These are phyloP conservation scores for Pristionchus entomophagus DNA, from an alignment of 2,888 invertebrate species.

Conservation along the genomic window DNA sequence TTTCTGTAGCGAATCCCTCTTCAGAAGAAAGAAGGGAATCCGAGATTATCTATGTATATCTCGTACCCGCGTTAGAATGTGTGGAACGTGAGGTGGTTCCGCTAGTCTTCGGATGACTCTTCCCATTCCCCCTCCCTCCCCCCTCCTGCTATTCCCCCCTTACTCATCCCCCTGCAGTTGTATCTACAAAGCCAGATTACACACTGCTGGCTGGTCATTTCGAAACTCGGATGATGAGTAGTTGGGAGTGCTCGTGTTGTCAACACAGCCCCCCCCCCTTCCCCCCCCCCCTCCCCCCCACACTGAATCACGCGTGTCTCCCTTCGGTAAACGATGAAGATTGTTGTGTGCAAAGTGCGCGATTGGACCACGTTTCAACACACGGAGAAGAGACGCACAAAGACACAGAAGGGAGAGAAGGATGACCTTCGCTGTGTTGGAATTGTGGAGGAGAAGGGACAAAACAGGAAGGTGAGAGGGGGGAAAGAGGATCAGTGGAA, in stretches of 20 bases:
- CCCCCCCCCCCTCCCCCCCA: background rate
- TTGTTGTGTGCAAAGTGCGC: background rate
- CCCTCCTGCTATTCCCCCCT: too few species aligned
- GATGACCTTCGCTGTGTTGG: background rate
- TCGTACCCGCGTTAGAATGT: too few species aligned
- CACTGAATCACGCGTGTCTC: background rate
- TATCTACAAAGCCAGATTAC: slow-evolving; percentile 19
- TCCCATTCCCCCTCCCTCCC: too few species aligned
- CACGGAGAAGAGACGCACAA: background rate
- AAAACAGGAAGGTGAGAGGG: background rate
- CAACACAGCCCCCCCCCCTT: background rate
- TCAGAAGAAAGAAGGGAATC: too few species aligned
- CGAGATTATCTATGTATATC: too few species aligned
- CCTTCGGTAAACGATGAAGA: background rate
- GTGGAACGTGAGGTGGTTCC: background rate
- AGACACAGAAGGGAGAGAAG: background rate
- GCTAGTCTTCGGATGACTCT: background rate
- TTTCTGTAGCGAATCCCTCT: background rate
- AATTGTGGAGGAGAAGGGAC: background rate
- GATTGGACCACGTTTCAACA: background rate
- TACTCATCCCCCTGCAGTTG: slow-evolving; percentile 5
- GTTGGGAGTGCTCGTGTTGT: background rate
- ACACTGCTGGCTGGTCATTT: slow-evolving; percentile 1
- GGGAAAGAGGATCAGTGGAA: background rate
- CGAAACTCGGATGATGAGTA: slow-evolving; percentile 5